Evolutionary conservation across 1,140 invertebrate genomes (phyloP).

Genomic region (Aradophagus sp.): DNA sequence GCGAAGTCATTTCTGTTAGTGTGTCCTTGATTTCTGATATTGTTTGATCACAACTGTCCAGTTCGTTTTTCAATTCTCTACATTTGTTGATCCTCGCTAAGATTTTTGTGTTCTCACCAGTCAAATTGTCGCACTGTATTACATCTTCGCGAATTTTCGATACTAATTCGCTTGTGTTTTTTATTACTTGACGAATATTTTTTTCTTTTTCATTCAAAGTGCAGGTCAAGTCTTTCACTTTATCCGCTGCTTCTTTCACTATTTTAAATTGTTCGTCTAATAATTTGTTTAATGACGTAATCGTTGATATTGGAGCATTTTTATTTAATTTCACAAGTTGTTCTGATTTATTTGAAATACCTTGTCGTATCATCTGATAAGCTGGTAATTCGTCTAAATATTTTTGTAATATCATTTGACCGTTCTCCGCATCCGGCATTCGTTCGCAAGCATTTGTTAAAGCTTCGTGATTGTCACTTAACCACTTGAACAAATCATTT

Average conservation of each 20-base stretch:
- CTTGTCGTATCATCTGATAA: constrained; percentile 83
- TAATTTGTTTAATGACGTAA: constrained; percentile 81
- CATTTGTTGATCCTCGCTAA: constrained; percentile 85
- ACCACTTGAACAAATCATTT: constrained; percentile 88
- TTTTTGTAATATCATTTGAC: constrained; percentile 84
- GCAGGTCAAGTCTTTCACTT: constrained; percentile 83
- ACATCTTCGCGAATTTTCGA: constrained; percentile 88
- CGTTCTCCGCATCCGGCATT: constrained; percentile 86
- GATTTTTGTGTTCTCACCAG: constrained; percentile 89
- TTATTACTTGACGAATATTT: constrained; percentile 81
- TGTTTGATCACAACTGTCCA: constrained; percentile 77
- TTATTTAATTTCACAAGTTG: constrained; percentile 88
- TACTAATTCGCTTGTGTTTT: constrained; percentile 80
- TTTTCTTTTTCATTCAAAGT: constrained; percentile 84
- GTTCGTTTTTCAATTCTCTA: constrained; percentile 81
- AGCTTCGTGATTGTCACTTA: constrained; percentile 85
- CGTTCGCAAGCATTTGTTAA: constrained; percentile 84
- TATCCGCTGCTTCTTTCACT: constrained; percentile 82
- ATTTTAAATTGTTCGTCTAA: constrained; percentile 87
- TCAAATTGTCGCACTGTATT: constrained; percentile 93
- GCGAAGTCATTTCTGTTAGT: constrained; percentile 76
- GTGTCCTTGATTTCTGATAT: constrained; percentile 78
- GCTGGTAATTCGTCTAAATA: constrained; percentile 90
- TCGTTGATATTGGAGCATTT: constrained; percentile 80
- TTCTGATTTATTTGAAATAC: constrained; percentile 85